Evolutionary conservation across 1,140 invertebrate species (phyloP), one percentile per base, ranked within the genome.

Genomic region (Leptinotarsa texana): DNA sequence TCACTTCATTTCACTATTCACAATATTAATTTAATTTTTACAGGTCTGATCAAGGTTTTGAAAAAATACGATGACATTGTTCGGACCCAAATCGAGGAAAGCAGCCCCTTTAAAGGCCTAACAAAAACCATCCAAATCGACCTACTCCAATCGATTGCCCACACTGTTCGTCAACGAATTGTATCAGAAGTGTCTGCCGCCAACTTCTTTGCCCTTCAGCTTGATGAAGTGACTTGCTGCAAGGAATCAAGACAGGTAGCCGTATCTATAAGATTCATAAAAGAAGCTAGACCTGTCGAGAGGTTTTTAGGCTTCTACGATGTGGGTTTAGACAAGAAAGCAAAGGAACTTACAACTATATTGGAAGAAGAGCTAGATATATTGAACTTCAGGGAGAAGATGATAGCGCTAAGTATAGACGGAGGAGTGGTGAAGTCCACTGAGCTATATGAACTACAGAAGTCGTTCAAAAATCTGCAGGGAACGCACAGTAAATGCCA

Each of bases 31-130:
- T 57, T 57, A 11, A 48, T 48, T 21, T 69, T 49, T 1, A 6
- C 21, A 69, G 68, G 22, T 57, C n/a, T 69, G n/a, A 49, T 69
- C n/a, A 13, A 13, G n/a, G 33, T 69, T 21, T 21, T 69, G 3
- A 69, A 51, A n/a, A 69, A 69, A 69, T 69, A 69, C 68, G 68
- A 69, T 24, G 33, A 69, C 68, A 48, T 69, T 3, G 68, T 69
- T 24, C 68, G 68, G 6, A 69, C 68, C 48, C 68, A 69, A 42
- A 24, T 69, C 17, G 68, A 48, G n/a, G 33, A 69, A 42, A 42
- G 68, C 48, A 47, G 48, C 18, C 21, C 33, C 21, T 69, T 69
- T n/a, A 47, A 69, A 47, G 68, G 68, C 0, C 42, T 69, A n/a
- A 69, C 68, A 15, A 21, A 13, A 17, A 69, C 68, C 15, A 49